Base-by-base conservation (phyloP, 2,797 vertebrate species). In the Limosa lapponica region DNA sequence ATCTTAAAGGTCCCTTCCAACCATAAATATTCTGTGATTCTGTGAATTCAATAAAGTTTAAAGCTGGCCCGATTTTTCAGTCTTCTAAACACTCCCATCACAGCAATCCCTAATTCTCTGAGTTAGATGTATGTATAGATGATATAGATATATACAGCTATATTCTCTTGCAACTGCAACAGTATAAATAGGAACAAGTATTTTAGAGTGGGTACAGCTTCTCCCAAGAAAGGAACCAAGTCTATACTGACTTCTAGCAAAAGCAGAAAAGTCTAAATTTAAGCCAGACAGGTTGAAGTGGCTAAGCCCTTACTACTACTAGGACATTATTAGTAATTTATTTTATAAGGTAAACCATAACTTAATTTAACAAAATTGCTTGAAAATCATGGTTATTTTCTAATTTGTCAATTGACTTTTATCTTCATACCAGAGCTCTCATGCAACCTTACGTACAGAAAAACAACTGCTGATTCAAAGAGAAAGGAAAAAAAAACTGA, bases 401-500 rank as follows among this genome's bases (percentile, higher is more conserved):
- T 41, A 43, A 51, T 17, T 65, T 46, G 4, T 19, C 41, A 70
- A 2, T 25, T 49, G 13, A 39, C 24, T n/a, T 23, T 1, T 49
- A 66, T 72, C 36, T 64, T 91, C 17, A 46, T 32, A 49, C 10
- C 24, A 65, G 41, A 84, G 15, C 7, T 61, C 25, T 59, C 32
- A 34, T 46, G 23, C 36, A 65, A 32, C 22, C 4, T 43, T 28
- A 66, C 0, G 0, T 34, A 11, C 30, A 71, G 36, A 59, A 65
- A 90, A 87, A 34, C 5, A 41, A 6, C 19, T 39, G 8, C 8
- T 3, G 2, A 65, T 37, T 73, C 44, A 48, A 79, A 69, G 24
- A 43, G 17, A 1, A 0, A 54, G 16, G 4, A 10, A 65, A 64
- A 24, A 51, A 62, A 79, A 48, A 0, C 5, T 24, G 7, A 64